phyloP scores from a whole-genome alignment of 2,797 vertebrate genomes.

The Oryzias dopingdopingensis region DNA sequence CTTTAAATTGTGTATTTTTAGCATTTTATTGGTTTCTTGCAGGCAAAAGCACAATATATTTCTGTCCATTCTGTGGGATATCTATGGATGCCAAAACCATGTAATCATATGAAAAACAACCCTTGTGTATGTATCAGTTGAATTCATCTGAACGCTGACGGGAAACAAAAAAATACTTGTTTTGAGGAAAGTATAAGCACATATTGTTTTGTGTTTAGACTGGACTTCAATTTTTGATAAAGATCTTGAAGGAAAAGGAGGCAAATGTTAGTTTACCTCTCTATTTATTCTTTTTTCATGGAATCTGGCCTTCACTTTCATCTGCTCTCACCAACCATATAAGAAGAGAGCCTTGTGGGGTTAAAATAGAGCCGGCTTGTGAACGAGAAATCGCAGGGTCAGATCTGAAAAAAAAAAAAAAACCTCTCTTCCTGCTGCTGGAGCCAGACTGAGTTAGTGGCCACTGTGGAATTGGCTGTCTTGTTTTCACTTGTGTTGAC shows the following conservation, averaged over 20 bases:
- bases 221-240: constrained; percentile 38
- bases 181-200: constrained; percentile 2
- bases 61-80: no score
- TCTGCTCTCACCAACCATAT: constrained; percentile 25
- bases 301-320: constrained; percentile 37
- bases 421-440: constrained; percentile 43
- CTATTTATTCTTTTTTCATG: constrained; percentile 17
- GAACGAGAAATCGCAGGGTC: constrained; percentile 19
- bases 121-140: no score
- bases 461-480: constrained; percentile 30
- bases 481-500: constrained; percentile 36
- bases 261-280: constrained; percentile 21
- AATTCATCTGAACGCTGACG: no score
- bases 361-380: constrained; percentile 67
- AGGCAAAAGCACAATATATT: no score
- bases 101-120: no score
- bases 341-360: constrained; percentile 45
- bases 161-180: background rate
- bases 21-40: no score
- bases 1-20: no score
- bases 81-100: no score
- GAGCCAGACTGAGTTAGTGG: constrained; percentile 17
- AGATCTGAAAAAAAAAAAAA: constrained; percentile 44
- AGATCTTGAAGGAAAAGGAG: constrained; percentile 35
- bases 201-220: constrained; percentile 9